These are phyloP conservation scores for Brienomyrus longianalis DNA, from an alignment of 2,113 vertebrate genomes.

Conservation along the genomic window DNA sequence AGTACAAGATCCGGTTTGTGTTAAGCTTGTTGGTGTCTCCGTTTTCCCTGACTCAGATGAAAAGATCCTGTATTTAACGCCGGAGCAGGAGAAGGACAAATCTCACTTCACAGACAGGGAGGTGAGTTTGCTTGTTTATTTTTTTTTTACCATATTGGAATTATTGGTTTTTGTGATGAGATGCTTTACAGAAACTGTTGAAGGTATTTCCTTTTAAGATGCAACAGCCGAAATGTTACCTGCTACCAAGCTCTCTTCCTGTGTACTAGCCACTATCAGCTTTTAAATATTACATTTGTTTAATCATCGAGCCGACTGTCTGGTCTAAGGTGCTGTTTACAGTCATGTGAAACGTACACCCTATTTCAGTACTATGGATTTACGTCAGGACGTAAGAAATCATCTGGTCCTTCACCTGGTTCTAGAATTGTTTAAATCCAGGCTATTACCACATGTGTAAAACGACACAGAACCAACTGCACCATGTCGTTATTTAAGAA, in stretches of 20 bases:
- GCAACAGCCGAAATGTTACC: not conserved
- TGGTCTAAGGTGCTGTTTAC: not conserved
- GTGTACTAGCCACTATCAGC: not conserved
- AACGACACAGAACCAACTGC: not conserved
- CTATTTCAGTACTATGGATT: not conserved
- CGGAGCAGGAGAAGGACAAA: conserved; percentile 98
- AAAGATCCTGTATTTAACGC: conserved; percentile 94
- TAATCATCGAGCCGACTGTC: not conserved
- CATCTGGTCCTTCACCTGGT: not conserved
- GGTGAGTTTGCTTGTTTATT: conserved; percentile 56
- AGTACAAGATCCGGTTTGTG: not conserved
- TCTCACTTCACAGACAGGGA: conserved; percentile 99
- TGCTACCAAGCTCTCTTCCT: not conserved
- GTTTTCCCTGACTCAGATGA: conserved; percentile 67
- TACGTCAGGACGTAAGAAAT: not conserved
- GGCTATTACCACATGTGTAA: not conserved
- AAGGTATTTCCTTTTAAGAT: not conserved
- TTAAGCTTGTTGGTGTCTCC: not conserved
- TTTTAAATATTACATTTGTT: not conserved
- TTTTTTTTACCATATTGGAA: not conserved
- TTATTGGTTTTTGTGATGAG: not conserved
- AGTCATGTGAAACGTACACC: not conserved
- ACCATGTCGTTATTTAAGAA: not conserved
- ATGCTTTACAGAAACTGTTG: not conserved
- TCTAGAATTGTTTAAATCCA: too few relatives aligned